These are phyloP conservation scores for Fregata magnificens DNA, from an alignment of 2,113 vertebrate genomes.

Conservation along the genomic window DNA sequence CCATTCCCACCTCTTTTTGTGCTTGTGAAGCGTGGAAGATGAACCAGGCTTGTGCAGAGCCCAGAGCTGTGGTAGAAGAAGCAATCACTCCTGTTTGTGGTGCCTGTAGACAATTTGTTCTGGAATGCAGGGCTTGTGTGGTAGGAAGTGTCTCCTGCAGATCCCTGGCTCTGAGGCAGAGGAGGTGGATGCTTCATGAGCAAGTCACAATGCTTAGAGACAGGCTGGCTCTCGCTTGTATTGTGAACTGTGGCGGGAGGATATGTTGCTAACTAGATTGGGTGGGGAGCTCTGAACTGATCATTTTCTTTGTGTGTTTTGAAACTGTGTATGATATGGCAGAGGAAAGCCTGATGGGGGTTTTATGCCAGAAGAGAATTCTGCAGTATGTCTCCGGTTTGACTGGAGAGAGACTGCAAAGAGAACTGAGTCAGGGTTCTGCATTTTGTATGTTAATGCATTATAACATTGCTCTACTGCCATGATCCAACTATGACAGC, in stretches of 20 bases:
- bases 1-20: not conserved
- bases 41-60: not conserved
- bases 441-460: not conserved
- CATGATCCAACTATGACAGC: accelerated
- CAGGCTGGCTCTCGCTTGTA: not conserved
- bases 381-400: not conserved
- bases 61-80: not conserved
- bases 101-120: not conserved
- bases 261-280: not conserved
- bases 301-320: not conserved
- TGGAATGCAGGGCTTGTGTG: not conserved
- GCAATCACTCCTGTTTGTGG: not conserved
- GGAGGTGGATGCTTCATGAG: not conserved
- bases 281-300: not conserved
- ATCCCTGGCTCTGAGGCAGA: not conserved
- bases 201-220: not conserved
- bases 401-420: not conserved
- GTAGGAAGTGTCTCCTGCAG: not conserved
- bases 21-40: not conserved
- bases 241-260: not conserved
- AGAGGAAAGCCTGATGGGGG: not conserved
- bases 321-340: not conserved
- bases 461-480: not conserved
- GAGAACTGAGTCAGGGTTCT: not conserved
- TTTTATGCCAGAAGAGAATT: not conserved